phyloP scores from a whole-genome alignment of 2,888 invertebrate genomes.

The Ochropleura leucogaster region DNA sequence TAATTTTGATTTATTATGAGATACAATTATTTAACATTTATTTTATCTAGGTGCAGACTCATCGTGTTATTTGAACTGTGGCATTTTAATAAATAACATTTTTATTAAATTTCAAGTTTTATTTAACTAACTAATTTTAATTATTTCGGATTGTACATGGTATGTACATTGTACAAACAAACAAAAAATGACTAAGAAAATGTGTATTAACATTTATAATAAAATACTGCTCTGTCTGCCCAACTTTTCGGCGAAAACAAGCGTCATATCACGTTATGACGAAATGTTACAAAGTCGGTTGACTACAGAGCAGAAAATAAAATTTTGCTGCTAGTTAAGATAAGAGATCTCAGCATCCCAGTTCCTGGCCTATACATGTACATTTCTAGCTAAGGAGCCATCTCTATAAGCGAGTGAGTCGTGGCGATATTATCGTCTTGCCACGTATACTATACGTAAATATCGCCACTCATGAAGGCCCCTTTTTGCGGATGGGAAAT shows the following conservation, averaged over 20 bases:
- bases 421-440: too few species aligned
- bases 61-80: constrained; percentile 72
- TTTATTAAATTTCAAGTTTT: constrained; percentile 51
- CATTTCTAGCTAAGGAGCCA: neutral
- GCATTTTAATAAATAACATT: constrained; percentile 76
- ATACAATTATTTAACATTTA: constrained; percentile 61
- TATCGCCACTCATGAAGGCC: too few species aligned
- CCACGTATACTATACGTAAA: too few species aligned
- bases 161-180: too few species aligned
- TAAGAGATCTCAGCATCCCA: neutral
- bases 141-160: neutral
- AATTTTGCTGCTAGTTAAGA: neutral
- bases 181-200: neutral
- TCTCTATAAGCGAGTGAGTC: too few species aligned
- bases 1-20: constrained; percentile 57
- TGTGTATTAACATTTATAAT: neutral
- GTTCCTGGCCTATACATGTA: neutral
- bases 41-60: constrained; percentile 74
- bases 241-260: neutral
- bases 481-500: too few species aligned
- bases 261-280: neutral
- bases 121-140: neutral
- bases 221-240: neutral
- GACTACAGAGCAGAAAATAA: neutral
- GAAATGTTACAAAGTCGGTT: neutral